Percentiles rank a stretch among this genome's conserved stretches.
Conservation (phyloP, 2,113 vertebrate species). For the Channa argus region DNA sequence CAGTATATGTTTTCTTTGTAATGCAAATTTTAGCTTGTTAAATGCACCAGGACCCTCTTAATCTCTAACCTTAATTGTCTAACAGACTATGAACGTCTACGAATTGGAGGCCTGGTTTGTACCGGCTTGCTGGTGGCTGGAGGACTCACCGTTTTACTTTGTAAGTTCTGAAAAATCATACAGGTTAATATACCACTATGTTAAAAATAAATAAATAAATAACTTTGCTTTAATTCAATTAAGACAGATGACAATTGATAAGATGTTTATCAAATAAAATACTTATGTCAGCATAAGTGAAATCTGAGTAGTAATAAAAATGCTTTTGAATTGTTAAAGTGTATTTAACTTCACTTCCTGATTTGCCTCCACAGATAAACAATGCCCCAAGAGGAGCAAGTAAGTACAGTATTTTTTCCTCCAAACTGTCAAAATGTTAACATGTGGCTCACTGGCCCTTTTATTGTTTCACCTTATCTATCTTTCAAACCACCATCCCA, state of each 20-base stretch:
- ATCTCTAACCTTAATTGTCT: background rate
- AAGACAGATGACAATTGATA: too few relatives aligned
- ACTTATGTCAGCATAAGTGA: background rate
- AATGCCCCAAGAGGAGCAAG: constrained; percentile 60
- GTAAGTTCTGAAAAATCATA: constrained; percentile 68
- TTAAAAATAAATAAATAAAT: background rate
- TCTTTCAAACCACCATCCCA: constrained; percentile 9
- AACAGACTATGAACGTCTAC: constrained; percentile 82
- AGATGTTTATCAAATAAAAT: too few relatives aligned
- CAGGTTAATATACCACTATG: background rate
- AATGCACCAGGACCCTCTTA: background rate
- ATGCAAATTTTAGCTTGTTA: background rate
- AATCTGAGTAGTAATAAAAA: background rate
- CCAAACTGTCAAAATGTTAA: background rate
- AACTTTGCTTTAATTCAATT: background rate
- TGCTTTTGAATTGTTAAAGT: background rate
- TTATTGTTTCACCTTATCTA: background rate
- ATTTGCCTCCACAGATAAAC: constrained; percentile 70
- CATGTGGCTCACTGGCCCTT: background rate
- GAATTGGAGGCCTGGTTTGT: constrained; percentile 80
- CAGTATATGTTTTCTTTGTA: too few relatives aligned
- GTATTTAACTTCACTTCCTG: constrained; percentile 1
- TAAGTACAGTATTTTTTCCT: constrained; percentile 39
- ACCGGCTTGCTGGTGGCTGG: constrained; percentile 70
- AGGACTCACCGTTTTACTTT: constrained; percentile 63